phyloP scores from a whole-genome alignment of 2,888 invertebrate species.

The Luffia ferchaultella region DNA sequence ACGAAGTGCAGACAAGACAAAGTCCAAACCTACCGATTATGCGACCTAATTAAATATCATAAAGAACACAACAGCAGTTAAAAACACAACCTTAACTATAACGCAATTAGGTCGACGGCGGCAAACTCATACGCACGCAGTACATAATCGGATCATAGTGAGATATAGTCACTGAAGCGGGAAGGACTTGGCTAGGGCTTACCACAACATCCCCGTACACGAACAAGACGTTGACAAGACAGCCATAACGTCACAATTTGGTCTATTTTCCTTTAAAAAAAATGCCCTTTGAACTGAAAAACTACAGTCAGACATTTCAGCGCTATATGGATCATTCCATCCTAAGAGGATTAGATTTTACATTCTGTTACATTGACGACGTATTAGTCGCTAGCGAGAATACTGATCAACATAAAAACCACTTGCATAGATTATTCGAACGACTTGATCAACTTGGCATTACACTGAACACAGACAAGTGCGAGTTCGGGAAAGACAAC shows the following conservation, averaged over 20 bases:
- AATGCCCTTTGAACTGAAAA: constrained; percentile 27
- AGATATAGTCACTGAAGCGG: no score
- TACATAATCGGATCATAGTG: no score
- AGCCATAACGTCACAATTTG: constrained; percentile 29
- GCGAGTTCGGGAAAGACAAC: background rate
- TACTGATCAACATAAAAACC: background rate
- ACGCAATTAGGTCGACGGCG: no score
- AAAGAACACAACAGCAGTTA: no score
- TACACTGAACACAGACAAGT: constrained; percentile 16
- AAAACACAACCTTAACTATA: no score
- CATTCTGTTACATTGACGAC: constrained; percentile 5
- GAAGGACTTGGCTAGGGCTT: constrained; percentile 24
- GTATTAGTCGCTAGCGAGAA: constrained; percentile 1
- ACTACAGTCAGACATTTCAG: constrained; percentile 31
- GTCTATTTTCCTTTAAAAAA: constrained; percentile 25
- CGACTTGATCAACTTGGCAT: constrained; percentile 17
- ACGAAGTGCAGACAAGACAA: no score
- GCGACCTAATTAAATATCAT: no score
- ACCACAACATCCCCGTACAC: constrained; percentile 28
- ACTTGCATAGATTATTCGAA: constrained; percentile 12
- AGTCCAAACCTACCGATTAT: no score
- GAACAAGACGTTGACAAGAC: constrained; percentile 26
- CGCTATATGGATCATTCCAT: constrained; percentile 26
- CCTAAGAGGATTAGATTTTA: constrained; percentile 4
- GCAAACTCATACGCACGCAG: no score